phyloP scores from a whole-genome alignment of 2,113 vertebrate species.

The Tympanuchus pallidicinctus region DNA sequence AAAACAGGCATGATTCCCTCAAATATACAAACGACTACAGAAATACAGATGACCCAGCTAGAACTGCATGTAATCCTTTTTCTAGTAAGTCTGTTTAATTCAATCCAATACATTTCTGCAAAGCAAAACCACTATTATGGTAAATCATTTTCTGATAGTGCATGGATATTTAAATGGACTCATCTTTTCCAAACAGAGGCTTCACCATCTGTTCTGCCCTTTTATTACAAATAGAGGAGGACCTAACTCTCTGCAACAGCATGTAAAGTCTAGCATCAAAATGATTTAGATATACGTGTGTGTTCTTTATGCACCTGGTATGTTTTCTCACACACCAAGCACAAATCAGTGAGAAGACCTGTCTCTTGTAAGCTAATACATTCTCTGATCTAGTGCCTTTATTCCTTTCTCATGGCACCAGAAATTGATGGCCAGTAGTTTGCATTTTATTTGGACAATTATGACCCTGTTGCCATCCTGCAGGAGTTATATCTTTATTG shows the following conservation, averaged over 20 bases:
- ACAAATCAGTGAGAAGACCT: slow-evolving; percentile 55
- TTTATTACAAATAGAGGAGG: slow-evolving; percentile 43
- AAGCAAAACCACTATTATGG: neutral
- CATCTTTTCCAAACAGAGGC: slow-evolving; percentile 42
- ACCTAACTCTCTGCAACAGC: slow-evolving; percentile 24
- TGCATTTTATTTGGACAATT: slow-evolving; percentile 67
- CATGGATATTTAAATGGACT: slow-evolving; percentile 42
- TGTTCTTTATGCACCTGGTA: slow-evolving; percentile 47
- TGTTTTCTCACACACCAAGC: slow-evolving; percentile 57
- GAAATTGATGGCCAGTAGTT: slow-evolving; percentile 56
- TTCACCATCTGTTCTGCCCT: slow-evolving; percentile 61
- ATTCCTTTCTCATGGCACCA: neutral
- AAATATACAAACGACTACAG: neutral
- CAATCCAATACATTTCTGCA: neutral
- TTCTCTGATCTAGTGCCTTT: slow-evolving; percentile 1
- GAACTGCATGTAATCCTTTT: neutral
- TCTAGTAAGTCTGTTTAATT: slow-evolving; percentile 5
- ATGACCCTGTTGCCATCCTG: slow-evolving; percentile 39
- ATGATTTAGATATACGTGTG: slow-evolving; percentile 3
- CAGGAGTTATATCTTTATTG: slow-evolving; percentile 17
- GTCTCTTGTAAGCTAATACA: slow-evolving; percentile 30
- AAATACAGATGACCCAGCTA: neutral
- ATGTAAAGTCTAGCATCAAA: neutral
- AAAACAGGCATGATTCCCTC: neutral
- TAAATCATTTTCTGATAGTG: slow-evolving; percentile 41